These are phyloP conservation scores for Cremastinae sp. DNA, from an alignment of 2,888 invertebrate species.

Conservation along the genomic window DNA sequence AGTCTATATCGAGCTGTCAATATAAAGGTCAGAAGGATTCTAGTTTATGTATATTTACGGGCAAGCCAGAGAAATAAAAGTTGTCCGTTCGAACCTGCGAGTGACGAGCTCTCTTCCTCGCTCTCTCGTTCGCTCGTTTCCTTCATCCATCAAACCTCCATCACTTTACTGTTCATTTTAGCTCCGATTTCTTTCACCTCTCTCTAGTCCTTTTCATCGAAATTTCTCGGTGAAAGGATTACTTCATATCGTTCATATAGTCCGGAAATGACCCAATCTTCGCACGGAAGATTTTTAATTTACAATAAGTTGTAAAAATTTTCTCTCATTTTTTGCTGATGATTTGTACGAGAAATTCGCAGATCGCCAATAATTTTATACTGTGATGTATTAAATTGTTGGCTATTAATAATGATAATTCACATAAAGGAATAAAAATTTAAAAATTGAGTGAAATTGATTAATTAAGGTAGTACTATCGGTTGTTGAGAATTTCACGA, in stretches of 20 bases:
- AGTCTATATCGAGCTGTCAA: constrained; percentile 59
- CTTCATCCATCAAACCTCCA: constrained; percentile 49
- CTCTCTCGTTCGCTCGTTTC: constrained; percentile 28
- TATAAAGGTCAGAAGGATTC: constrained; percentile 57
- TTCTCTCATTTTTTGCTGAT: too few species aligned
- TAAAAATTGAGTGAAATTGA: too few species aligned
- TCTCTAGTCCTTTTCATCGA: not conserved
- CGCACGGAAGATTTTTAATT: not conserved
- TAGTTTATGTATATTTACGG: not conserved
- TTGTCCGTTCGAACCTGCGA: constrained; percentile 23
- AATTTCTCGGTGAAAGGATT: constrained; percentile 38
- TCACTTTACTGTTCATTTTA: constrained; percentile 52
- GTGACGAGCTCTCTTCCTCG: constrained; percentile 36
- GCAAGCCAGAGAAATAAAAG: constrained; percentile 39
- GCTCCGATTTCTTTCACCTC: not conserved
- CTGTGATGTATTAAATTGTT: too few species aligned
- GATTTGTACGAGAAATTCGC: too few species aligned
- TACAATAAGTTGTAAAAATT: too few species aligned
- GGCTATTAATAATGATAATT: too few species aligned
- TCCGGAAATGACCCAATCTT: not conserved
- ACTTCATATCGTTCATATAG: constrained; percentile 5
- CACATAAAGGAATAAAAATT: too few species aligned
- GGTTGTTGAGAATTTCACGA: too few species aligned
- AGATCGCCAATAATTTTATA: too few species aligned
- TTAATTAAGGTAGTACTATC: too few species aligned